Conservation (phyloP, 2,888 invertebrate genomes). For the Carterocephalus palaemon region DNA sequence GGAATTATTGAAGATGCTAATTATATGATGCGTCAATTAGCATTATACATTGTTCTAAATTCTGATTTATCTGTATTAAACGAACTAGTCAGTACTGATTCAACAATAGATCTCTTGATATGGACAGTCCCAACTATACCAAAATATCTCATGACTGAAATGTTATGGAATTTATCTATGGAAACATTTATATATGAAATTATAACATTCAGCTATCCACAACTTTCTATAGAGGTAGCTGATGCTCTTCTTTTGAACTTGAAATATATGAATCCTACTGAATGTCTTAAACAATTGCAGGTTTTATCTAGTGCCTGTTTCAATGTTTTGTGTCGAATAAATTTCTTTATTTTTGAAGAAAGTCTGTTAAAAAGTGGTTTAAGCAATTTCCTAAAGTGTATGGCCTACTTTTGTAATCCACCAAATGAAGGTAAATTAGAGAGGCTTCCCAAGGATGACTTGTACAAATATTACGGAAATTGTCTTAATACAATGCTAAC, state of each 20-base stretch:
- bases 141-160: conserved; percentile 60
- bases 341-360: conserved; percentile 46
- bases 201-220: conserved; percentile 51
- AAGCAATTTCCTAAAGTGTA: conserved; percentile 48
- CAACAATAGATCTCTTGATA: conserved; percentile 51
- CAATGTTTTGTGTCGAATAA: conserved; percentile 50
- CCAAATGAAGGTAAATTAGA: conserved; percentile 53
- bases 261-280: conserved; percentile 54
- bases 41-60: conserved; percentile 60
- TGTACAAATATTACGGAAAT: conserved; percentile 54
- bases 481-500: conserved; percentile 45
- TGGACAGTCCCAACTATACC: conserved; percentile 61
- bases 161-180: conserved; percentile 60
- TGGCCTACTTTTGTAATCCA: conserved; percentile 54
- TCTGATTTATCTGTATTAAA: conserved; percentile 53
- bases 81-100: conserved; percentile 52
- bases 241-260: conserved; percentile 53
- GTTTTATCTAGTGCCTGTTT: conserved; percentile 51
- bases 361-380: conserved; percentile 38
- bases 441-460: conserved; percentile 45
- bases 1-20: conserved; percentile 36
- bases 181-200: conserved; percentile 56
- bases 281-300: conserved; percentile 48
- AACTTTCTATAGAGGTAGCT: conserved; percentile 54
- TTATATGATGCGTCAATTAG: conserved; percentile 48